phyloP scores from a whole-genome alignment of 2,888 invertebrate species.

The Phyllotreta striolata region DNA sequence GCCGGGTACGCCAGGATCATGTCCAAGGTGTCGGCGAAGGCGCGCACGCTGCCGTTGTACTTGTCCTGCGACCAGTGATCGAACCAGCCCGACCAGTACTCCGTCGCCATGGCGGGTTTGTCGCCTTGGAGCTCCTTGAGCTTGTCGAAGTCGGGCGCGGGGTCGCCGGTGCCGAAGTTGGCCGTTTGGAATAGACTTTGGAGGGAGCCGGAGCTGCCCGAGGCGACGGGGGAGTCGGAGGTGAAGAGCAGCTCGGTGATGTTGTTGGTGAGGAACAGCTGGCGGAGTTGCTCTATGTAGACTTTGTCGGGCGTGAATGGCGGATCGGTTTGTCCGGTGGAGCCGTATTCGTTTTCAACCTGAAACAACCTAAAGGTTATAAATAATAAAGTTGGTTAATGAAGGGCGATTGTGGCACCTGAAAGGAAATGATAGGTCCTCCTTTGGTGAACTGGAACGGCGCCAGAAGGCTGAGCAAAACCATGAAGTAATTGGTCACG shows the following conservation, averaged over 20 bases:
- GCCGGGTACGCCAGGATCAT: constrained; percentile 56
- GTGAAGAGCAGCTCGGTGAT: constrained; percentile 64
- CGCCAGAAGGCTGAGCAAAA: constrained; percentile 62
- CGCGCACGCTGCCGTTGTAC: constrained; percentile 43
- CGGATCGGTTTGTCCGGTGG: constrained; percentile 54
- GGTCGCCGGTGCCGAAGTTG: constrained; percentile 63
- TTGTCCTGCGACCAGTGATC: constrained; percentile 64
- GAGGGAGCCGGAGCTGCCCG: constrained; percentile 44
- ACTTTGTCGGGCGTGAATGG: constrained; percentile 50
- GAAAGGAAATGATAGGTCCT: constrained; percentile 87
- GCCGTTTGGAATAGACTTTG: constrained; percentile 48
- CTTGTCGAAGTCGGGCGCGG: constrained; percentile 57
- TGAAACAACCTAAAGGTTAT: neutral
- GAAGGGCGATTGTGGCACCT: constrained; percentile 56
- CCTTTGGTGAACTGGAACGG: constrained; percentile 74
- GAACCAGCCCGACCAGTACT: constrained; percentile 69
- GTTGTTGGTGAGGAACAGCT: constrained; percentile 54
- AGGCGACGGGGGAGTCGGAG: constrained; percentile 59
- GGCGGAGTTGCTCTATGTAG: constrained; percentile 58
- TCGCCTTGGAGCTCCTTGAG: constrained; percentile 61
- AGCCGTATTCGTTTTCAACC: constrained; percentile 72
- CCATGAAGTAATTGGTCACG: constrained; percentile 42
- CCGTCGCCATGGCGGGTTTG: constrained; percentile 65
- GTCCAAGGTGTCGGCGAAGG: constrained; percentile 40
- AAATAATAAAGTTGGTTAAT: neutral